phyloP scores from a whole-genome alignment of 2,113 vertebrate species.

The Vulpes vulpes region DNA sequence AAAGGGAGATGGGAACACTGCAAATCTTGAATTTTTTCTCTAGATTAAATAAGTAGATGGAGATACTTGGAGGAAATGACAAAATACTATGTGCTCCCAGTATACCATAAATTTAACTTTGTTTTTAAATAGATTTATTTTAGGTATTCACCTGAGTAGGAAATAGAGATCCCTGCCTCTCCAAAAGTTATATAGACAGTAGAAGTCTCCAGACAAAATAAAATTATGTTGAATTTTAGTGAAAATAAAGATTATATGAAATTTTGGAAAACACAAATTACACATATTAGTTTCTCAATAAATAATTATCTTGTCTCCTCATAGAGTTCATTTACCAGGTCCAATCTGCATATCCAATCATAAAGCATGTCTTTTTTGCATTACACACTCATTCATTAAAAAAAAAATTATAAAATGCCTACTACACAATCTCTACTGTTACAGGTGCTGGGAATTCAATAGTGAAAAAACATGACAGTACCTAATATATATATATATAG shows the following conservation, averaged over 20 bases:
- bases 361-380: neutral
- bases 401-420: neutral
- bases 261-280: neutral
- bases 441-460: neutral
- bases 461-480: neutral
- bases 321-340: neutral
- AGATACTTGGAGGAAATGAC: neutral
- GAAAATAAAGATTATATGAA: neutral
- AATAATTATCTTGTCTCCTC: neutral
- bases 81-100: neutral
- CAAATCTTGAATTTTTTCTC: too few relatives aligned
- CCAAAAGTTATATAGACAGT: neutral
- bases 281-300: neutral
- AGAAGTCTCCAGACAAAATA: neutral
- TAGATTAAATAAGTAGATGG: neutral
- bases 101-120: neutral
- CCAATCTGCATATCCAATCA: neutral
- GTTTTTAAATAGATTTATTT: neutral
- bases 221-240: neutral
- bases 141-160: neutral
- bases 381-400: neutral
- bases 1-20: too few relatives aligned
- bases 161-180: neutral
- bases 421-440: neutral
- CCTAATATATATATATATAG: too few relatives aligned